A percentile compares a stretch with the other conserved stretches of the same genome.
These are phyloP conservation scores for Bembecia ichneumoniformis DNA, from an alignment of 2,888 invertebrate genomes.

Conservation along the genomic window DNA sequence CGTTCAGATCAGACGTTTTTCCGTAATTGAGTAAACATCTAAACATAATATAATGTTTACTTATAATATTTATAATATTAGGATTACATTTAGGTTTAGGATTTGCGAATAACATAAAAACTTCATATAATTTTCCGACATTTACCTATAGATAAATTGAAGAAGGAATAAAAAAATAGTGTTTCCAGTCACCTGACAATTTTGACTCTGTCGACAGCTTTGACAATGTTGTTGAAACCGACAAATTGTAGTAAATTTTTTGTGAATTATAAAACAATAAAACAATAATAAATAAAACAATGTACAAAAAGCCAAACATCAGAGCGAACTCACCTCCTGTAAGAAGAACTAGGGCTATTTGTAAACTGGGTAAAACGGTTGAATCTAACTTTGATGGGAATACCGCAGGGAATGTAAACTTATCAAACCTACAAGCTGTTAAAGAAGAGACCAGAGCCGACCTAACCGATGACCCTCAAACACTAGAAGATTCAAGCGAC, in stretches of 20 bases:
- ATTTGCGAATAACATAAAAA: too few species aligned
- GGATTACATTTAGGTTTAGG: too few species aligned
- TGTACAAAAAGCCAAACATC: neutral
- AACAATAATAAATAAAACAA: neutral
- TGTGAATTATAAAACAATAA: neutral
- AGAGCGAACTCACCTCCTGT: neutral
- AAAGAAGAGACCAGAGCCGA: slow-evolving; percentile 33
- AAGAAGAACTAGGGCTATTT: neutral
- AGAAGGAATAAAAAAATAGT: too few species aligned
- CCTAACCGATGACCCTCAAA: slow-evolving; percentile 21
- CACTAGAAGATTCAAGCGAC: slow-evolving; percentile 20
- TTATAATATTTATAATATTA: too few species aligned
- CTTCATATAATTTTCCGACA: too few species aligned
- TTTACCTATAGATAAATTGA: too few species aligned
- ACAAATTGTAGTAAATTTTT: neutral
- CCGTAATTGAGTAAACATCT: too few species aligned
- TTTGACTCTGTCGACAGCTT: too few species aligned
- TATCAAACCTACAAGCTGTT: slow-evolving; percentile 14
- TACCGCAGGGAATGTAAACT: neutral
- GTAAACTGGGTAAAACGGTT: neutral
- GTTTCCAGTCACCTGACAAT: too few species aligned
- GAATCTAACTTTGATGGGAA: neutral
- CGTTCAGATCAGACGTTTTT: too few species aligned
- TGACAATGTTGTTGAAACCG: neutral
- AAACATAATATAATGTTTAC: too few species aligned